Conservation (phyloP, 2,797 vertebrate species). For the Xenentodon cancila region DNA sequence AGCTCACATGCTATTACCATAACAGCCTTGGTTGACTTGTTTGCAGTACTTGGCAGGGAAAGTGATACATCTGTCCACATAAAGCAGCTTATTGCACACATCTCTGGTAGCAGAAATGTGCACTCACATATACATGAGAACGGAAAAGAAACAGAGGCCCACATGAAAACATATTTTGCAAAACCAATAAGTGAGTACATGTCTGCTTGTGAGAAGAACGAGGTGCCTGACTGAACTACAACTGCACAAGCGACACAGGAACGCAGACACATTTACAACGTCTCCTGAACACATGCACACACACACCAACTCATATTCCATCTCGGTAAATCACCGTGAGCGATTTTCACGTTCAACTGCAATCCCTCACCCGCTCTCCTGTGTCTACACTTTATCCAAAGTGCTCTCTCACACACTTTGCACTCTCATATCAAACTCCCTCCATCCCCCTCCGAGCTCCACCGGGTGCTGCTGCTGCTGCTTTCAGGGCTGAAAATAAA, state of each 20-base stretch:
- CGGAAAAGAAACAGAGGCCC: slow-evolving; percentile 13
- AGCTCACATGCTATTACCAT: neutral
- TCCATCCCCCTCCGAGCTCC: slow-evolving; percentile 4
- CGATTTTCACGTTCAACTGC: slow-evolving; percentile 54
- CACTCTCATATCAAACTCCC: slow-evolving; percentile 44
- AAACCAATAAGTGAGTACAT: no score
- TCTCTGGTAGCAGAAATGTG: neutral
- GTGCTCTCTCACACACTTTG: slow-evolving; percentile 53
- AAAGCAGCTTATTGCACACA: slow-evolving; percentile 11
- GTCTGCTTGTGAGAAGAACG: no score
- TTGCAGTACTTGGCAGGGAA: slow-evolving; percentile 10
- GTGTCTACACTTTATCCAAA: slow-evolving; percentile 59
- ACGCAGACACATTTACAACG: neutral
- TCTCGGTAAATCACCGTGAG: slow-evolving; percentile 52
- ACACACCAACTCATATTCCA: slow-evolving; percentile 7
- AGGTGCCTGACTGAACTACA: no score
- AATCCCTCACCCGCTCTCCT: slow-evolving; percentile 42
- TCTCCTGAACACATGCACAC: neutral
- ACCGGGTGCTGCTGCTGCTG: neutral
- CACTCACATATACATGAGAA: slow-evolving; percentile 13
- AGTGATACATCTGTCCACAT: slow-evolving; percentile 27
- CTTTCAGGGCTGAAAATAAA: slow-evolving; percentile 25
- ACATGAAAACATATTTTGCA: slow-evolving; percentile 25
- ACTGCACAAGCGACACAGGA: neutral
- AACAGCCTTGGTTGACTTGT: neutral